These are phyloP conservation scores for Orthosia cruda DNA, from an alignment of 2,888 invertebrate genomes.

Conservation along the genomic window DNA sequence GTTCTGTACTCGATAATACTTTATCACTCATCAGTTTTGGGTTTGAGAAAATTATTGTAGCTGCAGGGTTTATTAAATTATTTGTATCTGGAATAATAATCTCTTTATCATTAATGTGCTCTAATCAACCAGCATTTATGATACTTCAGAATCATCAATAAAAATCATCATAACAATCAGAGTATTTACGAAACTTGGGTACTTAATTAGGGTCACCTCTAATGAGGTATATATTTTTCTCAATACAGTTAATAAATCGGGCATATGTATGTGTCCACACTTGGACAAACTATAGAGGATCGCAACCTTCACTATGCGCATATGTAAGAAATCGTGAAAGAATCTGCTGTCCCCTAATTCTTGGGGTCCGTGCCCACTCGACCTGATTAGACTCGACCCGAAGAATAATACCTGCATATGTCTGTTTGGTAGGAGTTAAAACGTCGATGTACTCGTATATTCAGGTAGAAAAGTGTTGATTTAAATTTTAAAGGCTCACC, in stretches of 20 bases:
- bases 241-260: not conserved
- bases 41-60: conserved; percentile 2
- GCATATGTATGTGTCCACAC: not conserved
- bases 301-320: too few species aligned
- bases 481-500: too few species aligned
- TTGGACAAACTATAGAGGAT: not conserved
- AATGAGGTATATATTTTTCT: not conserved
- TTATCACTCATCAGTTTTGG: not conserved
- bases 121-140: not conserved
- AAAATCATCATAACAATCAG: not conserved
- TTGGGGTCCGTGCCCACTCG: too few species aligned
- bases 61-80: not conserved
- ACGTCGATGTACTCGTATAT: too few species aligned
- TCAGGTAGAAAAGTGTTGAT: too few species aligned
- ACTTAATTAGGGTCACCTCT: not conserved
- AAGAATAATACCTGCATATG: too few species aligned
- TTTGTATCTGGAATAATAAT: not conserved
- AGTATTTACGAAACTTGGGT: not conserved
- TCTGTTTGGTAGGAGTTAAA: too few species aligned
- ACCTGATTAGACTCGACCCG: too few species aligned
- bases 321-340: too few species aligned
- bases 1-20: too few species aligned
- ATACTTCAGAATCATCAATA: too few species aligned
- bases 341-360: not conserved
- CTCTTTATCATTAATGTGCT: not conserved